Conservation (phyloP, 2,888 invertebrate species). For the Hyposoter didymator region DNA sequence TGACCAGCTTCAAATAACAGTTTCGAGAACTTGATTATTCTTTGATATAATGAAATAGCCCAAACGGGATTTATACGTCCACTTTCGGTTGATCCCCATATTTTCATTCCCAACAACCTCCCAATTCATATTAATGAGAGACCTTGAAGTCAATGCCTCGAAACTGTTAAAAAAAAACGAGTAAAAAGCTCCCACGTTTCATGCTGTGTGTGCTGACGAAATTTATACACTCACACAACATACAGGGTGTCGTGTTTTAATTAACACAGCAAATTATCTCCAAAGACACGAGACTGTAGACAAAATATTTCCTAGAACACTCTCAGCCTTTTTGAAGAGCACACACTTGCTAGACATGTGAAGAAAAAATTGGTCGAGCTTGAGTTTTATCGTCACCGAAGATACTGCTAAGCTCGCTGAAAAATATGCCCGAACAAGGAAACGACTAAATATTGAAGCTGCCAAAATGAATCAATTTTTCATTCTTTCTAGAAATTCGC, state of each 20-base stretch:
- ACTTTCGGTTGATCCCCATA: constrained; percentile 6
- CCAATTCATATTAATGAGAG: constrained; percentile 38
- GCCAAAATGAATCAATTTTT: not conserved
- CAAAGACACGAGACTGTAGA: not conserved
- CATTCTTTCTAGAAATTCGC: not conserved
- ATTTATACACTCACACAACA: constrained; percentile 1
- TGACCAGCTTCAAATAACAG: too few species aligned
- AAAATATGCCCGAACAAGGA: not conserved
- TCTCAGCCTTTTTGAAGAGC: not conserved
- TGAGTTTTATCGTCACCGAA: not conserved
- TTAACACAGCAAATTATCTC: constrained; percentile 11
- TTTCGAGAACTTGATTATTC: not conserved
- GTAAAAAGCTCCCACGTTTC: constrained; percentile 19
- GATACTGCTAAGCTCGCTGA: not conserved
- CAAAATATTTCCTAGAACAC: not conserved
- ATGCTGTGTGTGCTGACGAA: not conserved
- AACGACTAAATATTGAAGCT: too few species aligned
- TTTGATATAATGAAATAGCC: not conserved
- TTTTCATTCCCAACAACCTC: constrained; percentile 42
- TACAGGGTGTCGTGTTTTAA: constrained; percentile 17
- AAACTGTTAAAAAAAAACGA: constrained; percentile 13
- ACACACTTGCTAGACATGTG: not conserved
- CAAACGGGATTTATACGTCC: not conserved
- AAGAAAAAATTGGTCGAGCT: not conserved
- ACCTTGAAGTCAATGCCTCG: constrained; percentile 47